These are phyloP conservation scores for Theocolax elegans DNA, from an alignment of 1,140 invertebrate genomes.

Conservation along the genomic window DNA sequence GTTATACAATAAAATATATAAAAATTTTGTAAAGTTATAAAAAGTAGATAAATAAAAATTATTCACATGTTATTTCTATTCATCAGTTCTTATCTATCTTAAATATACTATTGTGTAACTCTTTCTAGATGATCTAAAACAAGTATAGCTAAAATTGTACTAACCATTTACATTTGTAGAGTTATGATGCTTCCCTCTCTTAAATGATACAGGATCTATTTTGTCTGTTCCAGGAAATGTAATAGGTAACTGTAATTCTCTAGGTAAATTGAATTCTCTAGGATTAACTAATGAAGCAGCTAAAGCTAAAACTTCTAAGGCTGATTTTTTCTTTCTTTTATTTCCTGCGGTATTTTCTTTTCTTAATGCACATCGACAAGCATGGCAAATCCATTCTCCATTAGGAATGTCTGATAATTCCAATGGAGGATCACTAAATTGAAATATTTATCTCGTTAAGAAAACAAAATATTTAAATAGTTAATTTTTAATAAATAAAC, in stretches of 20 bases:
- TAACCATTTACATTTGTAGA: conserved; percentile 55
- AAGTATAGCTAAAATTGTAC: neutral
- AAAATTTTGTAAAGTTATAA: too few relatives aligned
- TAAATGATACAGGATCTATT: conserved; percentile 58
- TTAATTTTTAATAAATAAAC: conserved; percentile 54
- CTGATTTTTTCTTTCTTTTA: conserved; percentile 69
- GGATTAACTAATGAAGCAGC: conserved; percentile 88
- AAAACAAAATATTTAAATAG: neutral
- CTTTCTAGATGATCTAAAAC: too few relatives aligned
- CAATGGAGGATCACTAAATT: conserved; percentile 85
- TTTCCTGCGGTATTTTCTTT: conserved; percentile 52
- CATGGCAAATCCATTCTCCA: conserved; percentile 90
- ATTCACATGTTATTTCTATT: too few relatives aligned
- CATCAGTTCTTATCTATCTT: too few relatives aligned
- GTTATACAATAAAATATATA: too few relatives aligned
- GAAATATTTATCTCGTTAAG: conserved; percentile 2
- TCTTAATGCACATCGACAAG: conserved; percentile 72
- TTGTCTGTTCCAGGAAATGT: conserved; percentile 86
- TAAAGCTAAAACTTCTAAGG: conserved; percentile 80
- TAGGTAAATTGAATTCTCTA: conserved; percentile 86
- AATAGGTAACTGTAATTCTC: conserved; percentile 80
- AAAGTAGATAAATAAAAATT: too few relatives aligned
- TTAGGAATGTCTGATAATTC: conserved; percentile 89
- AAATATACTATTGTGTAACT: too few relatives aligned
- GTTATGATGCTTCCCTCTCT: conserved; percentile 56